Evolutionary conservation across 2,888 invertebrate species (phyloP), one percentile per base, ranked within the genome.

Genomic region (Hemithea aestivaria): DNA sequence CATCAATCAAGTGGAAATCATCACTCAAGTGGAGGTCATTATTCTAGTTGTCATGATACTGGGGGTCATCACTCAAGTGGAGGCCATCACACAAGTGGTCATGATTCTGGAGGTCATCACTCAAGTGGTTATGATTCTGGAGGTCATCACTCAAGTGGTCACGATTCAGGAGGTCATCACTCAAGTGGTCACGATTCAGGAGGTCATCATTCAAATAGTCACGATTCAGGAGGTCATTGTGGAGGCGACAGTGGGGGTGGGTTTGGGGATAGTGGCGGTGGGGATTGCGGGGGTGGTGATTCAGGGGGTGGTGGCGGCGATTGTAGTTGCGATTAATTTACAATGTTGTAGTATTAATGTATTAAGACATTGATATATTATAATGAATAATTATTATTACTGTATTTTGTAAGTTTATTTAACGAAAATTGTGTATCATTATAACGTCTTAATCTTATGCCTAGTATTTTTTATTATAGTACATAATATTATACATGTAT

Each of bases 191-290:
- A 30, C 2, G 36, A 21, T 9, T 20, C 29, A 3, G 34, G 33
- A 1, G 22, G 27, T n/a, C 10, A 27, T 40, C n/a, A 27, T n/a
- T 12, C 25, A 9, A 31, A 20, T 5, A 21, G 16, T 16, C 16
- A 42, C 9, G 23, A 6, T 9, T 33, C 27, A 7, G 35, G 8
- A 1, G 28, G 24, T 12, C 35, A 35, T 16, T 16, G 34, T 0
- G 29, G 31, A 6, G 30, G 30, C 5, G 16, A 27, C 4, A n/a
- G 25, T 1, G 31, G 27, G 8, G 45, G 45, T 10, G 32, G 34
- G 2, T 16, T 8, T 9, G 27, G 22, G 12, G 31, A 38, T 26
- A 23, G 27, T 10, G 45, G 45, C 11, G 32, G 34, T 11, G 34
- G 25, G 9, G 20, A 39, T 27, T 27, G 20, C 1, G 34, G 27